These are phyloP conservation scores for Columbina picui DNA, from an alignment of 2,113 vertebrate species.

Conservation along the genomic window DNA sequence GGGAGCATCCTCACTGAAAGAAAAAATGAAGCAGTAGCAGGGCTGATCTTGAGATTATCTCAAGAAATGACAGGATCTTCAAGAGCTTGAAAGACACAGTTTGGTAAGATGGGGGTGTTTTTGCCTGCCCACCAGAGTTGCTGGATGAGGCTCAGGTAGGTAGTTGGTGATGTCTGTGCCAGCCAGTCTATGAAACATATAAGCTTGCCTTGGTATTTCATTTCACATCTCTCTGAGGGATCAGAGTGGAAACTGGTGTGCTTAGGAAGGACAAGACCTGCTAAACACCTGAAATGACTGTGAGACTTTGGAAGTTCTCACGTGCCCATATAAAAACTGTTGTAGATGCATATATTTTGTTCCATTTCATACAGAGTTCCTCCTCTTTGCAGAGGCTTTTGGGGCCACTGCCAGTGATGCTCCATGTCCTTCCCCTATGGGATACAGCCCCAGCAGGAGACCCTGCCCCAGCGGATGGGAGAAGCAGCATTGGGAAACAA, in stretches of 20 bases:
- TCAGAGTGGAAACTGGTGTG: background rate
- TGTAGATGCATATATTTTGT: background rate
- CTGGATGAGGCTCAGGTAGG: background rate
- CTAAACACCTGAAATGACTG: background rate
- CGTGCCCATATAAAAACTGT: background rate
- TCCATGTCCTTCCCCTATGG: background rate
- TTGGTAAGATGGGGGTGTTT: background rate
- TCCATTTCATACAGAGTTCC: background rate
- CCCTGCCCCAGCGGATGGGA: rapidly evolving
- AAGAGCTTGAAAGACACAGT: background rate
- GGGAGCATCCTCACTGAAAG: background rate
- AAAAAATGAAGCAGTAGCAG: background rate
- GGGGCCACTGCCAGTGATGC: background rate
- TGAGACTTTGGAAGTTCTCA: background rate
- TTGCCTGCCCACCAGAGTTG: background rate
- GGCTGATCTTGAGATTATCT: background rate
- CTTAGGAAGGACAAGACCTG: background rate
- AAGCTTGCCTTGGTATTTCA: background rate
- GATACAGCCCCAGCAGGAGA: background rate
- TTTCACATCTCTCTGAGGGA: background rate
- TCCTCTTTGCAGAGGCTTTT: background rate
- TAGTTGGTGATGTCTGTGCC: background rate
- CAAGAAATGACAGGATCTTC: background rate
- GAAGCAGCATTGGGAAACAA: background rate
- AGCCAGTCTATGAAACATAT: background rate